Percentiles rank a stretch among this genome's conserved stretches.
phyloP scores from a whole-genome alignment of 2,113 vertebrate genomes.

The Phyllopteryx taeniolatus region DNA sequence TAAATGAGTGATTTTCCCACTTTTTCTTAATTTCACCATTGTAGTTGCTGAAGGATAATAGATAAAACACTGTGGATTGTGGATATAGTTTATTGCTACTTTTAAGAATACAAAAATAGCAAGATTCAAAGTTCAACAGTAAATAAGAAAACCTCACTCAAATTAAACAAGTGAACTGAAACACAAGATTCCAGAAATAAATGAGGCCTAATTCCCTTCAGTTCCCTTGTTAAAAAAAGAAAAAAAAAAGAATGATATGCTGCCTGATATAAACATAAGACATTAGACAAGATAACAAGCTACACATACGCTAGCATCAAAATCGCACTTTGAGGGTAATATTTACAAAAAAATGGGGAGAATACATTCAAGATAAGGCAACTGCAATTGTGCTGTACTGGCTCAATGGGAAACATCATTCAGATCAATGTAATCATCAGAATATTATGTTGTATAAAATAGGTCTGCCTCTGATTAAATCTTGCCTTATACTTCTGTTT shows the following conservation, averaged over 20 bases:
- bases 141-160: neutral
- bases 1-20: too few relatives aligned
- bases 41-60: neutral
- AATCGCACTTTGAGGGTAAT: constrained; percentile 61
- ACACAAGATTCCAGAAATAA: constrained; percentile 7
- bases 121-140: constrained; percentile 5
- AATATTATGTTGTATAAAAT: constrained; percentile 25
- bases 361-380: constrained; percentile 80
- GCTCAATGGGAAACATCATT: constrained; percentile 54
- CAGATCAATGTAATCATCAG: constrained; percentile 36
- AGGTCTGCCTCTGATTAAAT: constrained; percentile 24
- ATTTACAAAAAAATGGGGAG: constrained; percentile 65
- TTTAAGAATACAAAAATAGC: constrained; percentile 65
- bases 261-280: constrained; percentile 64
- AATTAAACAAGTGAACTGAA: neutral
- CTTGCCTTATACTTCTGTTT: constrained; percentile 11
- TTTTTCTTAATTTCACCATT: neutral
- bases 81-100: constrained; percentile 69
- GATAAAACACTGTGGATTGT: neutral
- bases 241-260: constrained; percentile 46
- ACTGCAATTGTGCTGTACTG: constrained; percentile 61
- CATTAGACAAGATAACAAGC: constrained; percentile 29
- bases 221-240: constrained; percentile 48
- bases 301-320: constrained; percentile 38
- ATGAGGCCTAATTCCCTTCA: constrained; percentile 29